These are phyloP conservation scores for Ceratina calcarata DNA, from an alignment of 1,140 invertebrate species.

Conservation along the genomic window DNA sequence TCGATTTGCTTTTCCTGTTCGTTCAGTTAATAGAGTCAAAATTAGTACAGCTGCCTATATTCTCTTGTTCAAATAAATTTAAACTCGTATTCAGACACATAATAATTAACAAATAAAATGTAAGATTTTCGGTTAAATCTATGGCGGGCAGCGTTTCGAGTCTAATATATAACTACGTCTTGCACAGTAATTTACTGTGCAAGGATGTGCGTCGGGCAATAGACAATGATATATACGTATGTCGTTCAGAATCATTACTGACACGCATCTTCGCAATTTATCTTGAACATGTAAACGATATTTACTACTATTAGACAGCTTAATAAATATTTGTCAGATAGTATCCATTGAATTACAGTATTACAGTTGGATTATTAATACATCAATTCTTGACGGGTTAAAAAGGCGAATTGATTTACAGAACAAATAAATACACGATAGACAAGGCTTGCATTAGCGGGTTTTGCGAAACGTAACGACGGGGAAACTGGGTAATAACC, in stretches of 20 bases:
- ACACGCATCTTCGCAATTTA: not conserved
- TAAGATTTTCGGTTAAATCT: not conserved
- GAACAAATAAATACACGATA: not conserved
- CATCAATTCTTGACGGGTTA: no score
- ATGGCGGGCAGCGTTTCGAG: not conserved
- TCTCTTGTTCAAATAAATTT: no score
- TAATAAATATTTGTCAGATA: not conserved
- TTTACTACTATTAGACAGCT: not conserved
- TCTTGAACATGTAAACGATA: no score
- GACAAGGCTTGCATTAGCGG: not conserved
- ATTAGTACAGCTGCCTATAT: no score
- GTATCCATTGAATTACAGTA: no score
- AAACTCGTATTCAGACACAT: no score
- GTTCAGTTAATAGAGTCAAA: no score
- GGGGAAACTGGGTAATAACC: constrained; percentile 29
- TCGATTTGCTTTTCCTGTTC: no score
- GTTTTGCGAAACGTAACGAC: not conserved
- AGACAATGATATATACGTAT: not conserved
- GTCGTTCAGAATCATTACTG: not conserved
- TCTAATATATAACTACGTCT: not conserved
- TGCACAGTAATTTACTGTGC: not conserved
- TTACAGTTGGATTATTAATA: no score
- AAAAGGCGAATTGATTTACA: not conserved
- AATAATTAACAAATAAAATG: no score
- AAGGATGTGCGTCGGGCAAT: constrained; percentile 3